Percentiles rank a stretch among this genome's conserved stretches.
phyloP scores from a whole-genome alignment of 64 coral and sea anemone species.

The Montipora capricornis region DNA sequence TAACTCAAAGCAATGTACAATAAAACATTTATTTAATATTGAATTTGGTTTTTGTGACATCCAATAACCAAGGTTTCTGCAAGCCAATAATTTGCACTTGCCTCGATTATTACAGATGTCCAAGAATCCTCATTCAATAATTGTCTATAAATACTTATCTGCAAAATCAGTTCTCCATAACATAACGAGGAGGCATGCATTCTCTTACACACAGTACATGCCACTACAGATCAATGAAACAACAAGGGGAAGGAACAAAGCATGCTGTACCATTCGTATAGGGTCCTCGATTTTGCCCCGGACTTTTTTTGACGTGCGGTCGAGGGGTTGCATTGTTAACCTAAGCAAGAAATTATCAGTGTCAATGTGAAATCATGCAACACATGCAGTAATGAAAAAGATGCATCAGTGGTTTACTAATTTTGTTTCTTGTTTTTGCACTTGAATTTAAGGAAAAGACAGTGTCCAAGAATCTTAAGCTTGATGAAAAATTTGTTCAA shows the following conservation, averaged over 20 bases:
- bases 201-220: constrained; percentile 60
- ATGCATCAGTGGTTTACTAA: no score
- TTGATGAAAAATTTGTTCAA: not conserved
- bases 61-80: no score
- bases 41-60: no score
- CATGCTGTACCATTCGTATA: constrained; percentile 99
- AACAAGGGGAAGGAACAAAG: constrained; percentile 48
- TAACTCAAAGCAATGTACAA: no score
- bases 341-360: constrained; percentile 92
- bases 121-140: no score
- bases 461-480: no score
- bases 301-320: constrained; percentile 99
- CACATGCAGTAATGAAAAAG: constrained; percentile 45
- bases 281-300: constrained; percentile 92
- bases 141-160: constrained; percentile 30
- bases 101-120: no score
- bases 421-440: no score
- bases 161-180: constrained; percentile 43
- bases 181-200: constrained; percentile 37
- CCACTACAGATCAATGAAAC: constrained; percentile 49
- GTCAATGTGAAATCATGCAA: constrained; percentile 94
- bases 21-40: no score
- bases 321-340: constrained; percentile 99
- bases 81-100: no score
- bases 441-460: no score